Percentiles rank a stretch among this genome's conserved stretches.
Evolutionary conservation across 2,113 vertebrate species (phyloP).

Genomic region (Mohoua ochrocephala): DNA sequence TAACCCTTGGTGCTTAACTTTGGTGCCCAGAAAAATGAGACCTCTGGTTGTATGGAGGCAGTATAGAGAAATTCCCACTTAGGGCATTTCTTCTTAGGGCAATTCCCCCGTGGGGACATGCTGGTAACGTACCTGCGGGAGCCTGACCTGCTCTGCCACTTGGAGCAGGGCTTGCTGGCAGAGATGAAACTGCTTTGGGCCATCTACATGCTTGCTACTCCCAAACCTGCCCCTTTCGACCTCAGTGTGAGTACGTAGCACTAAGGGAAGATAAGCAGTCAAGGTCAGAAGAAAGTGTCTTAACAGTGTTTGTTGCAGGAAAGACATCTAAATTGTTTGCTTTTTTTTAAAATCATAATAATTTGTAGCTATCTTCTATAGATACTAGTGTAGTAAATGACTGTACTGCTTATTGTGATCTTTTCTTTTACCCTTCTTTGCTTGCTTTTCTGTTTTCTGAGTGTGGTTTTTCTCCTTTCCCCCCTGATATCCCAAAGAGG

Average conservation of each 20-base stretch:
- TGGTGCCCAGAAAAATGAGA: background rate
- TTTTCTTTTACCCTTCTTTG: background rate
- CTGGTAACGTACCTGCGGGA: background rate
- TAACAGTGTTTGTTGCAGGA: background rate
- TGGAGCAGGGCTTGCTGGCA: background rate
- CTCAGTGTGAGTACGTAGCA: background rate
- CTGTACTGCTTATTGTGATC: background rate
- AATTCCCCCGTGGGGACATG: accelerated
- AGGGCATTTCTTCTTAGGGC: too few species aligned
- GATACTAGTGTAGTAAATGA: background rate
- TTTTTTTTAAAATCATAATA: background rate
- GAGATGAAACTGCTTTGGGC: background rate
- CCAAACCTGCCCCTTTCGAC: background rate
- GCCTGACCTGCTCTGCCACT: background rate
- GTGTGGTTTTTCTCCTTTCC: background rate
- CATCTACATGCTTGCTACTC: background rate
- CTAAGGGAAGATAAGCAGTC: background rate
- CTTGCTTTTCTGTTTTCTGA: background rate
- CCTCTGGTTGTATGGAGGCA: background rate
- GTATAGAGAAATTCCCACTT: background rate
- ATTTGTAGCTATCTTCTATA: background rate
- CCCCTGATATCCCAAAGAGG: background rate
- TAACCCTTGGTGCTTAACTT: background rate
- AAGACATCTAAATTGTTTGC: background rate
- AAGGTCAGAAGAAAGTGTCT: background rate